Conservation (phyloP, 1,140 invertebrate species). For the Heliconius melpomene region DNA sequence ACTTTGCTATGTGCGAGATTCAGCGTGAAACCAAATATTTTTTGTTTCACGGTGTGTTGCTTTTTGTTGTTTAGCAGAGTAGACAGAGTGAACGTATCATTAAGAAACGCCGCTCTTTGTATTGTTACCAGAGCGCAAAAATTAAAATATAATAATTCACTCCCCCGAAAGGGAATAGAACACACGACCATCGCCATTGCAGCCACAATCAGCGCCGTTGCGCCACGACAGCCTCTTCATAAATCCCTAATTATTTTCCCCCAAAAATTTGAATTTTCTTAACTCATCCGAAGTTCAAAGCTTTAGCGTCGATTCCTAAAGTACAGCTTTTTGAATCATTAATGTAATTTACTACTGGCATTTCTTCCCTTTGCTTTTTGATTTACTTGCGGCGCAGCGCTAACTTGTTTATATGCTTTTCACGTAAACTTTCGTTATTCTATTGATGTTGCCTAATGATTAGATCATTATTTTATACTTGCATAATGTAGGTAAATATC, state of each 20-base stretch:
- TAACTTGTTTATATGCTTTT: not conserved
- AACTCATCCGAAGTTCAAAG: not conserved
- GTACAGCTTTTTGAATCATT: conserved; percentile 19
- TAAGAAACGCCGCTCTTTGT: too few relatives aligned
- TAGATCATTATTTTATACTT: not conserved
- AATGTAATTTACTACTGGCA: conserved; percentile 20
- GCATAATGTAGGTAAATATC: too few relatives aligned
- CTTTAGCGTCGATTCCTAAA: conserved; percentile 1
- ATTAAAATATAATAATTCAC: too few relatives aligned
- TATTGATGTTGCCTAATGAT: not conserved
- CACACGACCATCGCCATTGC: not conserved
- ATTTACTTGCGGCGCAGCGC: not conserved
- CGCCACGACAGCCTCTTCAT: not conserved
- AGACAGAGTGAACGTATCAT: too few relatives aligned
- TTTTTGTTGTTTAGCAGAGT: too few relatives aligned
- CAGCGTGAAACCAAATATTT: too few relatives aligned
- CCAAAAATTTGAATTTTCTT: not conserved
- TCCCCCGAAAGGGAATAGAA: not conserved
- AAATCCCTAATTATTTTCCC: too few relatives aligned
- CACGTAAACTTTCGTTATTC: conserved; percentile 7
- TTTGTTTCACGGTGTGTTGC: too few relatives aligned
- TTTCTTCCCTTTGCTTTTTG: conserved; percentile 14
- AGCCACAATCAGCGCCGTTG: not conserved
- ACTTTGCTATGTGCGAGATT: too few relatives aligned
- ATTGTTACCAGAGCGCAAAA: too few relatives aligned